These are phyloP conservation scores for Leptoclinus maculatus DNA, from an alignment of 2,797 vertebrate genomes.

Conservation along the genomic window DNA sequence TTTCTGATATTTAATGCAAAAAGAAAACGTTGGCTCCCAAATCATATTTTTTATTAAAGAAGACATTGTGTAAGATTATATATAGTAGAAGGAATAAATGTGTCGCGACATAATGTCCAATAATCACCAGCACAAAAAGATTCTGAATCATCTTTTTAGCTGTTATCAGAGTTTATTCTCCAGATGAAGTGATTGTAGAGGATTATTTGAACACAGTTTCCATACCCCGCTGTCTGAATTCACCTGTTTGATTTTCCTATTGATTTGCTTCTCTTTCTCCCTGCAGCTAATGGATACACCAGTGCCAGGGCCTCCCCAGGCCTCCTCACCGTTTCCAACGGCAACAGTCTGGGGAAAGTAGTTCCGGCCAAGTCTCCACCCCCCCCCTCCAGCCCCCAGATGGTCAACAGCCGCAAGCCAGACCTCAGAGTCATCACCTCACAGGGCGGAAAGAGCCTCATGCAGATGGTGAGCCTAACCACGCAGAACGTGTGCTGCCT, in stretches of 20 bases:
- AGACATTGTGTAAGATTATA: neutral
- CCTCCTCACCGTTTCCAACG: conserved; percentile 95
- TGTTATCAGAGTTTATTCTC: neutral
- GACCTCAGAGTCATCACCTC: conserved; percentile 98
- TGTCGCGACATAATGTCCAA: conserved; percentile 14
- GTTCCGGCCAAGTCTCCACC: conserved; percentile 93
- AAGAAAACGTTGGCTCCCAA: neutral
- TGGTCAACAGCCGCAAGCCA: conserved; percentile 92
- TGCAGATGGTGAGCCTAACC: conserved; percentile 95
- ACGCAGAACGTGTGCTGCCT: conserved; percentile 36
- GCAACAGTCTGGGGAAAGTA: conserved; percentile 95
- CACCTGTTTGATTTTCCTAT: conserved; percentile 74
- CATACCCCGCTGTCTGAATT: conserved; percentile 46
- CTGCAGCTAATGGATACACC: conserved; percentile 94
- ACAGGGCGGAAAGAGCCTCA: conserved; percentile 93
- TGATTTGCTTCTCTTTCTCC: conserved; percentile 68
- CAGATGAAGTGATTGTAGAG: conserved; percentile 1
- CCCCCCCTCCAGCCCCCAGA: conserved; percentile 86
- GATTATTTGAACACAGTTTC: conserved; percentile 37
- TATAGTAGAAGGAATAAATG: conserved; percentile 5
- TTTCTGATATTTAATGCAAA: neutral
- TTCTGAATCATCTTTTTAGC: conserved; percentile 14
- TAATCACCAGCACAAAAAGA: conserved; percentile 5
- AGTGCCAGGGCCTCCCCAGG: conserved; percentile 96
- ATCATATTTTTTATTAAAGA: neutral